phyloP scores from a whole-genome alignment of 1,140 invertebrate species.

The Cotesia typhae region DNA sequence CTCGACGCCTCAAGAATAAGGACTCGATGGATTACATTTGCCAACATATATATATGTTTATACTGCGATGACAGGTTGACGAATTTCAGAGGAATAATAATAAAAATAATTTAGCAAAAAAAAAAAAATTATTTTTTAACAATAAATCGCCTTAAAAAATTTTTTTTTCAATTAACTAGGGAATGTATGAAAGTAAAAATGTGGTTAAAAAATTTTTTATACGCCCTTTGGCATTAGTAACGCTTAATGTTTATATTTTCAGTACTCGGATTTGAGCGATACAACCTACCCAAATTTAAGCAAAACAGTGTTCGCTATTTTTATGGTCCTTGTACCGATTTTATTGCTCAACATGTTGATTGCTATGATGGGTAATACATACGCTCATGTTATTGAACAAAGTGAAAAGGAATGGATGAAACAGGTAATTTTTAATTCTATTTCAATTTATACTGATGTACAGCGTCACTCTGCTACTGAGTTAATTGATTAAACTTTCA shows the following conservation, averaged over 20 bases:
- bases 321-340: constrained; percentile 98
- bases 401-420: constrained; percentile 99
- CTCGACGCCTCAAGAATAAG: constrained; percentile 33
- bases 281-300: constrained; percentile 91
- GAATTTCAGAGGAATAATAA: not conserved
- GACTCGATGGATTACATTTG: not conserved
- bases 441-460: not conserved
- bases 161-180: too few relatives aligned
- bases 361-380: constrained; percentile 99
- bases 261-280: constrained; percentile 91
- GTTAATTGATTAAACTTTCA: too few relatives aligned
- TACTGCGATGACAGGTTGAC: not conserved
- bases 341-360: constrained; percentile 97
- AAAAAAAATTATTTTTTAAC: too few relatives aligned
- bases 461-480: not conserved
- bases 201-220: too few relatives aligned
- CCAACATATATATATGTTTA: not conserved
- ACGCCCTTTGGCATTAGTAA: too few relatives aligned
- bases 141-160: too few relatives aligned
- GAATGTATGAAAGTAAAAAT: too few relatives aligned
- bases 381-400: constrained; percentile 96
- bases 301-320: constrained; percentile 94
- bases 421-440: constrained; percentile 71
- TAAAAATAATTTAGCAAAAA: too few relatives aligned
- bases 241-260: constrained; percentile 46